Evolutionary conservation across 2,113 vertebrate species (phyloP), one percentile per base, ranked within the genome.

Genomic region (Apodemus sylvaticus): DNA sequence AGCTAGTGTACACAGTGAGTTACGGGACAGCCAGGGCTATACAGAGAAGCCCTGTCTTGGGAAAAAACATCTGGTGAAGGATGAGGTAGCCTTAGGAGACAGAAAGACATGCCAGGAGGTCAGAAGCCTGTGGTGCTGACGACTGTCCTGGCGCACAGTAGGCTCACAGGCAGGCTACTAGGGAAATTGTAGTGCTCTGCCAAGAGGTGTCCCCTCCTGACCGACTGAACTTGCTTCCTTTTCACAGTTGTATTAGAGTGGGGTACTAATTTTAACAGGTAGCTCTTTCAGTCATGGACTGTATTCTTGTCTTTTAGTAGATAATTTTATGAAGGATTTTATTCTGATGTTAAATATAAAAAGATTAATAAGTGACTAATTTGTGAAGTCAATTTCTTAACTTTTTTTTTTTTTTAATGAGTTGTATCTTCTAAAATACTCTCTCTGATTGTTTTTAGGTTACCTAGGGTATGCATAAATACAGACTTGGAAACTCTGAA

Each of bases 401-500:
- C 96, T 70, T 92, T 31, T 77, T 31, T 36, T 55, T 79, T 58
- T 82, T 81, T 13, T 62, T 26, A 26, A 89, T 86, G 87, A 94
- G 90, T 95, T 96, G 31, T 96, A 93, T 98, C 96, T 98, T 98
- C 96, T 98, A 97, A 98, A 98, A 97, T 98, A 90, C 96, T 97
- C 94, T 98, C 93, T 98, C 96, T 96, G 90, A 97, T 98, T 98
- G 96, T 81, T 98, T 98, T 97, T 98, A 98, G 98, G 98, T 98
- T 98, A 98, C 98, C 97, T 98, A 98, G 98, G 97, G 97, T 96
- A 94, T 98, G 98, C 98, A 98, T 98, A 98, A 98, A 98, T 98
- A 97, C 98, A 98, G 98, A 93, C 98, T 98, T 98, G 98, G 98
- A 98, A 98, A 98, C 98, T 98, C 98, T 98, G 98, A 98, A 98